Conservation (phyloP, 2,797 vertebrate genomes). For the Sebastes itinus region DNA sequence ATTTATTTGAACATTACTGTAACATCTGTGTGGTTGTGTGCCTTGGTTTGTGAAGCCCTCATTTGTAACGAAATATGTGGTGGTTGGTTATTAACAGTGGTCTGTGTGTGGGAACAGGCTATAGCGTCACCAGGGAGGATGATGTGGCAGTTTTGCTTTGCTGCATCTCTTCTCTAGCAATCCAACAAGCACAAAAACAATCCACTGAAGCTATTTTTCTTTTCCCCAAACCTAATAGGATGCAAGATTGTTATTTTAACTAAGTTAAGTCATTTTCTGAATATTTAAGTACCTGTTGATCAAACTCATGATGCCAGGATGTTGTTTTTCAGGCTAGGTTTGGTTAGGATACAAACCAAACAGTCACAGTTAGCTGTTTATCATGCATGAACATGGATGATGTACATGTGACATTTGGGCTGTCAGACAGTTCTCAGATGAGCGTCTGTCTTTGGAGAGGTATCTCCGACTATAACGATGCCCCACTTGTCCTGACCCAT, state of each 20-base stretch:
- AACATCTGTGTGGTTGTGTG: background rate
- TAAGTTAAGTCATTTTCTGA: background rate
- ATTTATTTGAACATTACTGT: background rate
- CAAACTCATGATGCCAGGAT: background rate
- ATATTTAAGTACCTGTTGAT: conserved; percentile 14
- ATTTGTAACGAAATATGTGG: conserved; percentile 27
- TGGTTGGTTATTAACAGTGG: conserved; percentile 29
- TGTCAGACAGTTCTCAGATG: background rate
- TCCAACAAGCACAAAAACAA: conserved; percentile 20
- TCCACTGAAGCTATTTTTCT: conserved; percentile 11
- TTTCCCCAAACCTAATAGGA: background rate
- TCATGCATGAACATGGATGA: too few species aligned
- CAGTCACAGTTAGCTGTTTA: background rate
- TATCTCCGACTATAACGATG: background rate
- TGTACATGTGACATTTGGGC: background rate
- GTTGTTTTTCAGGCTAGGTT: background rate
- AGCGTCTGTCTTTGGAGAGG: background rate
- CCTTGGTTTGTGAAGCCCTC: background rate
- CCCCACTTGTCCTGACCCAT: conserved; percentile 45
- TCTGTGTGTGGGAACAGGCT: conserved; percentile 51
- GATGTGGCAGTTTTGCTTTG: conserved; percentile 80
- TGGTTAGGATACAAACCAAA: background rate
- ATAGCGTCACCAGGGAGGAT: conserved; percentile 69
- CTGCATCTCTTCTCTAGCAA: conserved; percentile 54
- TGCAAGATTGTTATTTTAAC: background rate